Evolutionary conservation across 2,113 vertebrate species (phyloP).

Genomic region (Pterocles gutturalis): DNA sequence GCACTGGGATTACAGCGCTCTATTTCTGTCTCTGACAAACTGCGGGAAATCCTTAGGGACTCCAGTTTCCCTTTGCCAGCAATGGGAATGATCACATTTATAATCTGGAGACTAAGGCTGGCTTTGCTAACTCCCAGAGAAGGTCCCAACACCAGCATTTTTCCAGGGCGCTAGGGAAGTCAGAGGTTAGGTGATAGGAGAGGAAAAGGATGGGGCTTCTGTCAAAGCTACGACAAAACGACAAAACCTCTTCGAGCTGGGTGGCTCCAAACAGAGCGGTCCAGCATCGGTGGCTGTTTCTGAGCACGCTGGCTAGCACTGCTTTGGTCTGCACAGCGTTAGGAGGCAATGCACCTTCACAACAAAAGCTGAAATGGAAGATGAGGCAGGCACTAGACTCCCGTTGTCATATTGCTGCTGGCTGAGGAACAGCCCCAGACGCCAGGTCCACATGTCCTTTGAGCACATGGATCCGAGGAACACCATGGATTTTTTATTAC

Average conservation of each 20-base stretch:
- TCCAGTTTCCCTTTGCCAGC: background rate
- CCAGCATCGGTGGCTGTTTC: background rate
- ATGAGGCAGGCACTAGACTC: background rate
- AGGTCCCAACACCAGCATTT: background rate
- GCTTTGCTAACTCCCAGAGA: background rate
- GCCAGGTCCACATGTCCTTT: background rate
- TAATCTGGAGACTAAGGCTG: background rate
- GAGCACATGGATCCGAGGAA: background rate
- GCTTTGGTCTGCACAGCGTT: accelerated
- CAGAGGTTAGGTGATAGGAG: background rate
- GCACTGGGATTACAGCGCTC: background rate
- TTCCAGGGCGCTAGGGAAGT: background rate
- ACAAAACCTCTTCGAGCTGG: background rate
- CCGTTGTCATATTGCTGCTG: background rate
- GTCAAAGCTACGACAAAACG: background rate
- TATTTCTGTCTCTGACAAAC: slow-evolving; percentile 20
- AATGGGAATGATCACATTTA: background rate
- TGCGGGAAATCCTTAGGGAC: background rate
- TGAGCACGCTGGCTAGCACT: background rate
- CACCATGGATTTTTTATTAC: accelerated
- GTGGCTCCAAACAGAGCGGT: background rate
- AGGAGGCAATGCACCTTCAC: background rate
- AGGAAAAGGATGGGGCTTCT: background rate
- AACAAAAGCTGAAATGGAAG: background rate
- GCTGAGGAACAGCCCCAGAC: background rate